A percentile compares a stretch with the other conserved stretches of the same genome.
Evolutionary conservation across 2,113 vertebrate species (phyloP).

Genomic region (Urocolius indicus): DNA sequence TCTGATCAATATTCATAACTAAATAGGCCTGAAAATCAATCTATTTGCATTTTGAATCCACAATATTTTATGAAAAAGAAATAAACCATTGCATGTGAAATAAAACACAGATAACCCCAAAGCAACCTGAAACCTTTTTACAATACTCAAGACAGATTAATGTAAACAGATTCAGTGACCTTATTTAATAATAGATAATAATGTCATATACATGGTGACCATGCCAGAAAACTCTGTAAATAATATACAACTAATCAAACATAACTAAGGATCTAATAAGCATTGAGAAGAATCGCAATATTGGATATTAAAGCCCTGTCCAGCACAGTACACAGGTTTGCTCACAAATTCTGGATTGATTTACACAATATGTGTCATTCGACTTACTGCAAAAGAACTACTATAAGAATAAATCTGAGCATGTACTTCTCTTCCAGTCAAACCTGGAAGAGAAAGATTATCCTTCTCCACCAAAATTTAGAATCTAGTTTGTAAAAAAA

Average conservation of each 20-base stretch:
- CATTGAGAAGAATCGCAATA: neutral
- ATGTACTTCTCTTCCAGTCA: neutral
- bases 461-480: neutral
- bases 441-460: neutral
- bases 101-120: conserved; percentile 31
- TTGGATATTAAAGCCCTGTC: neutral
- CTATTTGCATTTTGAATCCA: conserved; percentile 42
- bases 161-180: neutral
- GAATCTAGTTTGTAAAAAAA: neutral
- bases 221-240: neutral
- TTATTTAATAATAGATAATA: conserved; percentile 26
- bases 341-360: neutral
- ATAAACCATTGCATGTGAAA: conserved; percentile 36
- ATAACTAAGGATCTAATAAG: neutral
- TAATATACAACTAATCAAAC: neutral
- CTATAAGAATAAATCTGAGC: neutral
- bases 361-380: neutral
- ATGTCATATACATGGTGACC: neutral
- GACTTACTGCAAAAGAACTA: neutral
- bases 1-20: conserved; percentile 66
- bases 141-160: neutral
- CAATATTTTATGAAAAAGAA: conserved; percentile 32
- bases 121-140: conserved; percentile 22
- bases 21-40: conserved; percentile 73
- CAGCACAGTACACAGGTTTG: neutral